A percentile compares a stretch with the other conserved stretches of the same genome.
Conservation (phyloP, 2,113 vertebrate genomes). For the Colaptes auratus region DNA sequence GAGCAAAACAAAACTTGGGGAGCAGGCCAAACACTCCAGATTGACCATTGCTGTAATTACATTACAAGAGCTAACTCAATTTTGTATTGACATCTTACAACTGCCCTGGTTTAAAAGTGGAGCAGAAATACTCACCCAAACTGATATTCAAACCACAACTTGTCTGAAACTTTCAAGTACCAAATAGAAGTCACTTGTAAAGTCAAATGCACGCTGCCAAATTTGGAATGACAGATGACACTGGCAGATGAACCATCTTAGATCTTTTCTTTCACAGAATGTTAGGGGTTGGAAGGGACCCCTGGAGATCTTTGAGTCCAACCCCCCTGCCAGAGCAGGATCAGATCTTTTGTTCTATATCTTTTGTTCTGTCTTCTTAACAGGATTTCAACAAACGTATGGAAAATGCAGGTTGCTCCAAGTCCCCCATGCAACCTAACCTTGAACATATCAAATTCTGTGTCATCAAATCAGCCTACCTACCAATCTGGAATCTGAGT, state of each 20-base stretch:
- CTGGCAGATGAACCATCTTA: neutral
- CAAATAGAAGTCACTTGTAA: neutral
- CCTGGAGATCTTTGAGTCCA: too few relatives aligned
- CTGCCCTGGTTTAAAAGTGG: neutral
- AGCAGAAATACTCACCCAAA: neutral
- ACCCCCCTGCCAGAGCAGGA: too few relatives aligned
- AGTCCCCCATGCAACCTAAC: neutral
- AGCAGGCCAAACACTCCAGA: neutral
- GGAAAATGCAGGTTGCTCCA: neutral
- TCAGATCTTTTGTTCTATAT: too few relatives aligned
- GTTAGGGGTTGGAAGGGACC: too few relatives aligned
- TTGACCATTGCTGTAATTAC: neutral
- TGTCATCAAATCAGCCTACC: neutral
- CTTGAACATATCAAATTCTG: fast-evolving
- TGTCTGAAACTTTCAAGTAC: neutral
- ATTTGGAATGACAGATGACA: neutral
- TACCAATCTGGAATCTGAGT: neutral
- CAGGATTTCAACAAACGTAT: neutral
- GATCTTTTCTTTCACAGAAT: neutral
- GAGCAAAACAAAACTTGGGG: neutral
- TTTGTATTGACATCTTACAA: neutral
- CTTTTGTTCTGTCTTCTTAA: neutral
- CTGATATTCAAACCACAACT: neutral
- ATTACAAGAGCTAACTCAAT: neutral
- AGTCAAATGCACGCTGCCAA: neutral